Conservation (phyloP, 2,797 vertebrate genomes). For the Denticeps clupeoides region DNA sequence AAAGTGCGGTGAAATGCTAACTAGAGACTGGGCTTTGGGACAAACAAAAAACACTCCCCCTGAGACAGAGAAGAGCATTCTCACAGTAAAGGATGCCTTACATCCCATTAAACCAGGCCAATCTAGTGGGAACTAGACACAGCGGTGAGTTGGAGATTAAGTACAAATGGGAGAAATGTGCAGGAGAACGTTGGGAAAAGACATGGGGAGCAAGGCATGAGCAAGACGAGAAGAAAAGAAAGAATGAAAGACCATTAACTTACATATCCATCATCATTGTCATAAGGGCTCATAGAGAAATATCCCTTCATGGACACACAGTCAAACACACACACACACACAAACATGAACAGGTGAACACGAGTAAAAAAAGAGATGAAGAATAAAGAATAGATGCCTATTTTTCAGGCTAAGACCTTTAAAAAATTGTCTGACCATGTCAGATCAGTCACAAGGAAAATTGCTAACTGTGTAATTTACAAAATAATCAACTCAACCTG, state of each 20-base stretch:
- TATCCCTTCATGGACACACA: constrained; percentile 75
- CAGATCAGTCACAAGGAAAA: no score
- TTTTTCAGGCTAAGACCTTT: no score
- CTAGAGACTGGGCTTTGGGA: constrained; percentile 4
- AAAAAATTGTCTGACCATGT: no score
- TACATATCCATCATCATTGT: constrained; percentile 92
- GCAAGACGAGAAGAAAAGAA: constrained; percentile 30
- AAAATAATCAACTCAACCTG: no score
- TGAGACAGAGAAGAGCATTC: constrained; percentile 26
- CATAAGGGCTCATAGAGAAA: constrained; percentile 87
- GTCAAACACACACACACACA: constrained; percentile 43
- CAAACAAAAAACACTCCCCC: constrained; percentile 7
- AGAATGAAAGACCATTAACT: constrained; percentile 66
- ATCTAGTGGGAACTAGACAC: constrained; percentile 20
- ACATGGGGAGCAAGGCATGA: constrained; percentile 17
- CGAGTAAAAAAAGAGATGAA: background rate
- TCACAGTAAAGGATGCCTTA: constrained; percentile 19
- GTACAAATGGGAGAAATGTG: constrained; percentile 13
- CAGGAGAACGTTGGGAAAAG: constrained; percentile 6
- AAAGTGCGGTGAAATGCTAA: background rate
- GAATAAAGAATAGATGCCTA: constrained; percentile 29
- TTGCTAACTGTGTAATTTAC: no score
- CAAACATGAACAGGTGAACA: constrained; percentile 8
- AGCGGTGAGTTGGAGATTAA: constrained; percentile 9
- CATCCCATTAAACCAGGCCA: constrained; percentile 22